These are phyloP conservation scores for Channa argus DNA, from an alignment of 2,113 vertebrate genomes.

Conservation along the genomic window DNA sequence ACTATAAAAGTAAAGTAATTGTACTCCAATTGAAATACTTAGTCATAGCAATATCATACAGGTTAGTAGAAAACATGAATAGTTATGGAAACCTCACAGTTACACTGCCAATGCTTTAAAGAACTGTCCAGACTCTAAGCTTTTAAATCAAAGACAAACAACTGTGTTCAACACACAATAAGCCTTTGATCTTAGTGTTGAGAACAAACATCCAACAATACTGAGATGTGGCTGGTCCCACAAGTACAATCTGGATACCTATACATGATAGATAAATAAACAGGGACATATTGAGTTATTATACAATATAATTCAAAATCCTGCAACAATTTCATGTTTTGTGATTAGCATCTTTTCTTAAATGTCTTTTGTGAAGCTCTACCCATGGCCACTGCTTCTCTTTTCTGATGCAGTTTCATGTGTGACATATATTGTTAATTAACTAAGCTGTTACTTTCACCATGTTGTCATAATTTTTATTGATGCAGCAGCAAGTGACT, in stretches of 20 bases:
- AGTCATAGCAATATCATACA: background rate
- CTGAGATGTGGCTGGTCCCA: conserved; percentile 1
- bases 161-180: background rate
- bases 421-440: conserved; percentile 4
- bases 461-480: background rate
- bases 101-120: conserved; percentile 7
- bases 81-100: no score
- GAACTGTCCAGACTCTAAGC: background rate
- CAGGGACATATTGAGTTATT: conserved; percentile 1
- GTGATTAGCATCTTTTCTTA: background rate
- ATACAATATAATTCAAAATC: background rate
- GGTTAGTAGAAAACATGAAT: background rate
- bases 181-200: conserved; percentile 1
- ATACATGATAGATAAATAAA: conserved; percentile 13
- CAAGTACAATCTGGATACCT: conserved; percentile 11
- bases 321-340: background rate
- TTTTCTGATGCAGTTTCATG: conserved; percentile 38
- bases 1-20: background rate
- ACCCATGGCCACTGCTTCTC: conserved; percentile 27
- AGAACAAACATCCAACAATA: conserved; percentile 17
- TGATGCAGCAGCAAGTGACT: background rate
- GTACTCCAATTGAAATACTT: background rate
- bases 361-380: background rate
- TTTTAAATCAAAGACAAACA: conserved; percentile 16
- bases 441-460: conserved; percentile 32